Base-by-base conservation (phyloP, 2,888 invertebrate genomes). In the Netelia inedita region DNA sequence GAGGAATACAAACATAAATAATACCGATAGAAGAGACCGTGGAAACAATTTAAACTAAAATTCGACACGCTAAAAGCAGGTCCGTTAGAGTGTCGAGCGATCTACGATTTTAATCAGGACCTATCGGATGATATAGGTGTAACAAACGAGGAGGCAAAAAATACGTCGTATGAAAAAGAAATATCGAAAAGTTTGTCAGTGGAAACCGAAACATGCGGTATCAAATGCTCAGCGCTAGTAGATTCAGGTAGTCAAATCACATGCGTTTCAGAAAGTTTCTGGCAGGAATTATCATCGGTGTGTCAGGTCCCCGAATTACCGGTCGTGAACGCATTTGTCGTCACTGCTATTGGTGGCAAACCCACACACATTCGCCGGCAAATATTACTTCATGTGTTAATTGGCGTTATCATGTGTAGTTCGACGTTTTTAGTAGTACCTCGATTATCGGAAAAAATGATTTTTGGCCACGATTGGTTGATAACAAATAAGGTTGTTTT, bases 201-300 rank as follows among this genome's bases (percentile, higher is more conserved):
- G 9, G 61, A 46, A 61, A 10, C 10, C 1, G 61, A n/a, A 9
- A 46, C 43, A 3, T 50, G 43, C 10, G 46, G 23, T 19, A 21
- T 21, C 0, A 61, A 61, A 50, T 41, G 41, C 6, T 73, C 73
- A 3, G 19, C 73, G 59, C 43, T 75, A 3, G n/a, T 75, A 1
- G 75, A 75, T 10, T 55, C 75, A 10, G 75, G 66, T 43, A 75
- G 75, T 10, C 66, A 75, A 14, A 21, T 75, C 6, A 75, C 75
- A 0, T 76, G 76, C 8, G 50, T 76, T 1, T 76, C 76, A 5
- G 76, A 76, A 66, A 43, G 16, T 1, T 76, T 66, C 9, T 76
- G 50, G 43, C 57, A 68, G 50, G 59, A 46, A 28, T 16, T 76
- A 1, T 53, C 57, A 59, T 11, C 23, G 2, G 28, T 23, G 2